Evolutionary conservation across 2,888 invertebrate species (phyloP), one percentile per base, ranked within the genome.

Genomic region (Pammene aurita): DNA sequence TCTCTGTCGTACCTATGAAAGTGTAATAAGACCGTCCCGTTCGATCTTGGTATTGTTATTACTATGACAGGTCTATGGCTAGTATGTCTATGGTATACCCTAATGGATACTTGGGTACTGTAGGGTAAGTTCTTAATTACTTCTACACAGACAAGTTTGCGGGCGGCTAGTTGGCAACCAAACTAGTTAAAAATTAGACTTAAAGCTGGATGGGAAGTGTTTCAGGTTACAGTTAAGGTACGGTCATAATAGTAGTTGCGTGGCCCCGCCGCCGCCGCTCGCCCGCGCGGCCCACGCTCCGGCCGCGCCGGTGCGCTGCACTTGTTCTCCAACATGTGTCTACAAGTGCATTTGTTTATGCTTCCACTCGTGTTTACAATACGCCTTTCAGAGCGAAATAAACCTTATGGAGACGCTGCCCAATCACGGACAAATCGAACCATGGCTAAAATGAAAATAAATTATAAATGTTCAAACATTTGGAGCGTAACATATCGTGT

Each of bases 291-390:
- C 76, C 74, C 78, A 77, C 79, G 77, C 84, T 58, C 41, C 18
- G 41, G 35, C 60, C 54, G 54, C 42, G 60, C 85, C 85, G 84
- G 82, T 84, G 86, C 82, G 83, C 83, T 88, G 87, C 90, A 88
- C 89, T 90, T 90, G 89, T 83, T 81, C 83, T 81, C 81, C 77
- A 82, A 83, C 88, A 87, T 87, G 82, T 86, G 86, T 86, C 81
- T 84, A 86, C 87, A 86, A 84, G 85, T 86, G 85, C 83, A 79
- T 86, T 82, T 91, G 88, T 90, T 90, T 89, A 89, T 82, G 78
- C 85, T 84, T 85, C 81, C 82, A 85, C 77, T 60, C 41, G 38
- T 87, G 86, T 88, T 89, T 86, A 87, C 81, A 81, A 80, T 82
- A 82, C 79, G 77, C 77, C 82, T 82, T 81, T 81, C 76, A 81